Percentiles rank a stretch among this genome's conserved stretches.
phyloP scores from a whole-genome alignment of 35 echinoderm and acorn worm species.

The Lytechinus pictus region DNA sequence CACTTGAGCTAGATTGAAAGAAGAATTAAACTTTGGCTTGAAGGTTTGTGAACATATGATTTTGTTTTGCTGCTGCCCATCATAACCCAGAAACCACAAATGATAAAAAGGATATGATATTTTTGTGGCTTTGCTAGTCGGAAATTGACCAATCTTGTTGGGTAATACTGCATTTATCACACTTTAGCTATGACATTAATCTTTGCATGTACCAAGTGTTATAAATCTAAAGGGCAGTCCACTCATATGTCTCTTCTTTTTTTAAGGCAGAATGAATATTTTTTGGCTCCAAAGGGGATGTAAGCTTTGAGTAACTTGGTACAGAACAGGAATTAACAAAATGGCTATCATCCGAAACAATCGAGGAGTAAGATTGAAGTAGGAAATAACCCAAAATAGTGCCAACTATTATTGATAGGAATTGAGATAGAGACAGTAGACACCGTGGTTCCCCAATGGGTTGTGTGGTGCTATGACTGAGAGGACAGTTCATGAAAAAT shows the following conservation, averaged over 20 bases:
- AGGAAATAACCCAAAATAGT: not conserved
- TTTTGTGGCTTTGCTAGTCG: not conserved
- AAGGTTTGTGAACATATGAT: not conserved
- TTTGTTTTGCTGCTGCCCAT: not conserved
- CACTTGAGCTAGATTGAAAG: too few relatives aligned
- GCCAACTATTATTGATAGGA: not conserved
- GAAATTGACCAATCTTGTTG: not conserved
- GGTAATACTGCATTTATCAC: not conserved
- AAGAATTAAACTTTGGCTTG: too few relatives aligned
- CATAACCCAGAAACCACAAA: not conserved
- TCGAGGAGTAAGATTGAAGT: not conserved
- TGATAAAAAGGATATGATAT: not conserved
- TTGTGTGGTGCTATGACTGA: not conserved
- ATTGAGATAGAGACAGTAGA: not conserved
- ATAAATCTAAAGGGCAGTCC: too few relatives aligned
- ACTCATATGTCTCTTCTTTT: too few relatives aligned
- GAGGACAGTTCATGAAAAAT: not conserved
- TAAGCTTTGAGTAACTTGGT: not conserved
- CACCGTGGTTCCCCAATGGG: not conserved
- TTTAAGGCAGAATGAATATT: too few relatives aligned
- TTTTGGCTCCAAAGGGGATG: too few relatives aligned
- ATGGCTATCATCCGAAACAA: not conserved
- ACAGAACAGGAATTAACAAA: not conserved
- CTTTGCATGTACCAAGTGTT: too few relatives aligned
- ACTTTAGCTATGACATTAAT: too few relatives aligned